These are phyloP conservation scores for Moxostoma hubbsi DNA, from an alignment of 2,797 vertebrate species.

Conservation along the genomic window DNA sequence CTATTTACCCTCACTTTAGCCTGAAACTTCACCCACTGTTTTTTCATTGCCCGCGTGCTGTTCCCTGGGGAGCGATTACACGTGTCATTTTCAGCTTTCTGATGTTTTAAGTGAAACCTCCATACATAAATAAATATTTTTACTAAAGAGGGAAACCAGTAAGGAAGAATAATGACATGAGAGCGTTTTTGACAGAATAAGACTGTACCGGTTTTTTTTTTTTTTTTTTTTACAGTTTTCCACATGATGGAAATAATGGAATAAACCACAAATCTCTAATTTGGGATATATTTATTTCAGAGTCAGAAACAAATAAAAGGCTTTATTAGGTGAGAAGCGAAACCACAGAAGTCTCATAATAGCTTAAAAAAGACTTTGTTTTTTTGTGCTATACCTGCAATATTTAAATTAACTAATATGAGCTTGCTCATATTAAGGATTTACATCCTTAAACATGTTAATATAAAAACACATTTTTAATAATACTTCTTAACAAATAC, in stretches of 20 bases:
- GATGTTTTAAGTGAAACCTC: conserved; percentile 76
- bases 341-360: too few relatives aligned
- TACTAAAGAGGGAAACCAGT: conserved; percentile 64
- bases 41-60: conserved; percentile 73
- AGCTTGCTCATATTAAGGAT: too few relatives aligned
- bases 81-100: conserved; percentile 82
- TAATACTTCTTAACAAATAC: too few relatives aligned
- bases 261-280: background rate
- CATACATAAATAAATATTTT: conserved; percentile 70
- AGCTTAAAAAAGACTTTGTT: too few relatives aligned
- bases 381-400: too few relatives aligned
- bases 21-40: conserved; percentile 71
- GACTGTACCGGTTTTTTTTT: background rate
- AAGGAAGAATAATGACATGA: conserved; percentile 70
- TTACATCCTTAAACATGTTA: too few relatives aligned
- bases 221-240: background rate
- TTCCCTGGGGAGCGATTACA: conserved; percentile 79
- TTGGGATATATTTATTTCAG: background rate
- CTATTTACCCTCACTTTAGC: conserved; percentile 76
- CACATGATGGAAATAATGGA: background rate
- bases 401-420: too few relatives aligned
- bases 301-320: conserved; percentile 19
- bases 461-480: too few relatives aligned
- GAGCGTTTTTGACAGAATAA: conserved; percentile 43
- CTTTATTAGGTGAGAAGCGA: conserved; percentile 18